phyloP scores from a whole-genome alignment of 2,113 vertebrate genomes.

The Colossoma macropomum region DNA sequence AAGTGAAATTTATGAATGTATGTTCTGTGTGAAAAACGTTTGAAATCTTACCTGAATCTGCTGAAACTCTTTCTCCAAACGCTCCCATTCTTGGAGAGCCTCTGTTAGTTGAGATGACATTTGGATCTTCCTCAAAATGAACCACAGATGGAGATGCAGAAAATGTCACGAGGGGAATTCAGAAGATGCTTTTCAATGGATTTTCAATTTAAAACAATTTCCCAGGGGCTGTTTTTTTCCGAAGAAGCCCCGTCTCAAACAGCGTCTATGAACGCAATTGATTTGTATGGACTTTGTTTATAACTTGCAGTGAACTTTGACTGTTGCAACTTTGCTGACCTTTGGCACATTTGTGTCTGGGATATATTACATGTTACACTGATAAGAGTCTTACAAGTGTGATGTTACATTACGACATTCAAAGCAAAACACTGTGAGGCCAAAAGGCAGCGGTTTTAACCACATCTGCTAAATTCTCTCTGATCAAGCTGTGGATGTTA shows the following conservation, averaged over 20 bases:
- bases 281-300: constrained; percentile 62
- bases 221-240: not conserved
- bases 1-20: not conserved
- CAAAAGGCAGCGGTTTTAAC: not conserved
- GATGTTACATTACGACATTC: not conserved
- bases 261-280: constrained; percentile 15
- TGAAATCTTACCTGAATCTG: constrained; percentile 82
- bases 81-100: constrained; percentile 83
- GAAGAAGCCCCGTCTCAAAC: too few species aligned
- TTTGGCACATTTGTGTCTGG: constrained; percentile 40
- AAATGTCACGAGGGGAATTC: not conserved
- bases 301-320: constrained; percentile 73
- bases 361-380: constrained; percentile 5
- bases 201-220: not conserved
- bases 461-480: not conserved
- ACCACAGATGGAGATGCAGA: not conserved
- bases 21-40: not conserved
- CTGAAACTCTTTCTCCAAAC: constrained; percentile 85
- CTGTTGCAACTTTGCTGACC: constrained; percentile 51
- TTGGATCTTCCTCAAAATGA: constrained; percentile 3
- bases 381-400: not conserved
- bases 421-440: not conserved
- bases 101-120: constrained; percentile 64
- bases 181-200: not conserved
- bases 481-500: not conserved